These are phyloP conservation scores for Tachina lurida DNA, from an alignment of 2,888 invertebrate species.

Conservation along the genomic window DNA sequence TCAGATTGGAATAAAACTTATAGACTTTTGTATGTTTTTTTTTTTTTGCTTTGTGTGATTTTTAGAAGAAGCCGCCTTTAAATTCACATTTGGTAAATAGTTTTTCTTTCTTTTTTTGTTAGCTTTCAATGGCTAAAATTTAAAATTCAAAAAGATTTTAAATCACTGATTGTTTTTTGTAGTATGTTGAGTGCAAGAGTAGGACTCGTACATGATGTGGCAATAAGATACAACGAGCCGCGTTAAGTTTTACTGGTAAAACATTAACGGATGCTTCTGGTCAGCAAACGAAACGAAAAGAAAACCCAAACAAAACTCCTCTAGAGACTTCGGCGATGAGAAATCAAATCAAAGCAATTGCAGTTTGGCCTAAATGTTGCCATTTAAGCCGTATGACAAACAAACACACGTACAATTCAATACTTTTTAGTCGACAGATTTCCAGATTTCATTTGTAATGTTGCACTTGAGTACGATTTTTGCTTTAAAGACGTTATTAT, in stretches of 20 bases:
- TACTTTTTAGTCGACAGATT: constrained; percentile 3
- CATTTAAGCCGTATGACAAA: constrained; percentile 44
- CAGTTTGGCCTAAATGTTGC: constrained; percentile 60
- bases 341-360: constrained; percentile 63
- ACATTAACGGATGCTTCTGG: constrained; percentile 63
- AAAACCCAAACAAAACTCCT: constrained; percentile 53
- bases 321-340: constrained; percentile 45
- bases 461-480: constrained; percentile 37
- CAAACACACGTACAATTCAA: constrained; percentile 13
- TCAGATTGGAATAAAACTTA: constrained; percentile 5
- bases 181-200: constrained; percentile 27
- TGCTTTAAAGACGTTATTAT: constrained; percentile 18
- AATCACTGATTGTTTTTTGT: constrained; percentile 64
- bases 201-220: constrained; percentile 21
- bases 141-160: constrained; percentile 68
- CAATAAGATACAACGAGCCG: constrained; percentile 64
- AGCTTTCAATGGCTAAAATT: constrained; percentile 55
- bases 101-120: constrained; percentile 19
- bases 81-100: constrained; percentile 59
- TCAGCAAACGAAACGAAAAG: constrained; percentile 52
- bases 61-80: constrained; percentile 55
- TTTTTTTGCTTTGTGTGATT: constrained; percentile 27
- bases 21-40: background rate
- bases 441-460: background rate
- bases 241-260: constrained; percentile 65